Conservation (phyloP, 2,888 invertebrate genomes). For the Netelia inedita region DNA sequence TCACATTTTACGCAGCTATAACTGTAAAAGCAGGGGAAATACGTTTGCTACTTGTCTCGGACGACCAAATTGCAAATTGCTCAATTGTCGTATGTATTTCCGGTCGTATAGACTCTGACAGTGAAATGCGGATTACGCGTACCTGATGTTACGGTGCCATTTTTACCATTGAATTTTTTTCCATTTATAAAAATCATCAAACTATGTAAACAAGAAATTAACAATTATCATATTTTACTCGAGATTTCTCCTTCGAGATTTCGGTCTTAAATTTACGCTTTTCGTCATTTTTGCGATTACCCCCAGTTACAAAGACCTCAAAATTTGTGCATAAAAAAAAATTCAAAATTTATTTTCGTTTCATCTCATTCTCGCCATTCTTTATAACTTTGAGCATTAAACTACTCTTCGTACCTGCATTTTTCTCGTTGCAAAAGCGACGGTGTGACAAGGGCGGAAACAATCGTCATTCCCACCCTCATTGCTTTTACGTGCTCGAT, state of each 20-base stretch:
- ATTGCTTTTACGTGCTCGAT: constrained; percentile 54
- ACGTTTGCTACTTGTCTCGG: constrained; percentile 63
- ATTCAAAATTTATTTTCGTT: too few relatives aligned
- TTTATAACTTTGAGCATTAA: background rate
- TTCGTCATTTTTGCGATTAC: too few relatives aligned
- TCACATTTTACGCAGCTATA: constrained; percentile 77
- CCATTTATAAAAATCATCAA: too few relatives aligned
- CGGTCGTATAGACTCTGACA: constrained; percentile 8
- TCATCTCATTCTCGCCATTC: too few relatives aligned
- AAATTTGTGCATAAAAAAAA: too few relatives aligned
- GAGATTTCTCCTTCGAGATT: too few relatives aligned
- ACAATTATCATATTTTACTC: too few relatives aligned
- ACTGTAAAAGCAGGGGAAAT: constrained; percentile 72
- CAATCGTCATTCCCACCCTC: constrained; percentile 30
- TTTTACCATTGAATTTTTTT: too few relatives aligned
- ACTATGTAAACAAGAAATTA: too few relatives aligned
- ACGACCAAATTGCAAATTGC: constrained; percentile 74
- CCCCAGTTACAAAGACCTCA: too few relatives aligned
- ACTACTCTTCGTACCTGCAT: background rate
- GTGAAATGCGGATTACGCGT: background rate
- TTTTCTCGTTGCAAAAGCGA: background rate
- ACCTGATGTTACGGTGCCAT: background rate
- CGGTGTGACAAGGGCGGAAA: background rate
- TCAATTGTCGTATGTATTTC: constrained; percentile 65
- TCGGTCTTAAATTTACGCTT: too few relatives aligned